These are phyloP conservation scores for Trematomus loennbergii DNA, from an alignment of 2,113 vertebrate species.

Conservation along the genomic window DNA sequence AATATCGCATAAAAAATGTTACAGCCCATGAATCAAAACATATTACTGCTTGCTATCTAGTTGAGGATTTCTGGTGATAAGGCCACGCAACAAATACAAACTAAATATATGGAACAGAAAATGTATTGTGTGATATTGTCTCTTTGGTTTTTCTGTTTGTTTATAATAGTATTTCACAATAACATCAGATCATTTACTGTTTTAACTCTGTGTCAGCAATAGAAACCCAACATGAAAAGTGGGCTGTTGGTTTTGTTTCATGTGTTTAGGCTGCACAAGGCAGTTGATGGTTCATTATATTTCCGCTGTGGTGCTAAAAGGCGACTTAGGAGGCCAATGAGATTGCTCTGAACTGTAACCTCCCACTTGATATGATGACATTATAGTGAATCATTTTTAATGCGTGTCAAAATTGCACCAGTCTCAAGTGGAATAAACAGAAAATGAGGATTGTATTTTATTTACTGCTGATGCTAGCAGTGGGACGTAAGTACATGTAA, in stretches of 20 bases:
- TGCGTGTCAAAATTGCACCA: rapidly evolving
- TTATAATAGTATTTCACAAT: too few relatives aligned
- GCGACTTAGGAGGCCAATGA: conserved; percentile 46
- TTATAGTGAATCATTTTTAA: neutral
- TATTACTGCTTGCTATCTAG: too few relatives aligned
- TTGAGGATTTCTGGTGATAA: too few relatives aligned
- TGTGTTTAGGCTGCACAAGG: conserved; percentile 17
- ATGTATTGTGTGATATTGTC: too few relatives aligned
- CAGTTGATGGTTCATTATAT: conserved; percentile 3
- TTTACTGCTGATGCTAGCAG: conserved; percentile 24
- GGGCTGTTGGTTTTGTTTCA: conserved; percentile 7
- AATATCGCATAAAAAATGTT: too few relatives aligned
- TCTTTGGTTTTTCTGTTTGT: too few relatives aligned
- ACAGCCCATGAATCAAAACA: too few relatives aligned
- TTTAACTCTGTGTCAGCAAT: too few relatives aligned
- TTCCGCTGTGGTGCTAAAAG: conserved; percentile 46
- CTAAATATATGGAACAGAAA: too few relatives aligned
- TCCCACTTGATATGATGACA: conserved; percentile 47
- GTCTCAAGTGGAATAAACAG: neutral
- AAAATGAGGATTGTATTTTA: conserved; percentile 43
- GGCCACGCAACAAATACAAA: too few relatives aligned
- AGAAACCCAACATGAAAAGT: conserved; percentile 4
- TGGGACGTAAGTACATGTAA: conserved; percentile 41
- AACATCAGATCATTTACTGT: too few relatives aligned
- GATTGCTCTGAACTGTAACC: neutral